Evolutionary conservation across 2,888 invertebrate species (phyloP).

Genomic region (Protophormia terraenovae): DNA sequence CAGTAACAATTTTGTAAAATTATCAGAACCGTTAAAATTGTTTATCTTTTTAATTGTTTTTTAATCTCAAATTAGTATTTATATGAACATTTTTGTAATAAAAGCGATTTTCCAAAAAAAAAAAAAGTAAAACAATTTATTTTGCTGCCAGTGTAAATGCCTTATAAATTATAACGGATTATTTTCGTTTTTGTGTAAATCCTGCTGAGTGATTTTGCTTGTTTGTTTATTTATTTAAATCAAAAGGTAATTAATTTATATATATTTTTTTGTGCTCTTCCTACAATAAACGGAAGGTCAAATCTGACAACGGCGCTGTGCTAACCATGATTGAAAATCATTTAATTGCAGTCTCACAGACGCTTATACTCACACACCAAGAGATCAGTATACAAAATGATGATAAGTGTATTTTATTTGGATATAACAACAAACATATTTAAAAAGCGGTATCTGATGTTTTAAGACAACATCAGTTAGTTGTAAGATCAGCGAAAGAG

Average conservation of each 20-base stretch:
- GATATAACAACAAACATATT: background rate
- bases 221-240: background rate
- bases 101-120: too few relatives aligned
- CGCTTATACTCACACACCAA: background rate
- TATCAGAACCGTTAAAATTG: too few relatives aligned
- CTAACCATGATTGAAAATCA: constrained; percentile 22
- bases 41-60: too few relatives aligned
- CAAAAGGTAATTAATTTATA: background rate
- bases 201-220: background rate
- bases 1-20: too few relatives aligned
- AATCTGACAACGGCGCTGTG: constrained; percentile 44
- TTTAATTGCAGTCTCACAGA: background rate
- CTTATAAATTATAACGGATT: background rate
- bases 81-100: too few relatives aligned
- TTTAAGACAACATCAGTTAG: constrained; percentile 52
- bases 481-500: constrained; percentile 20
- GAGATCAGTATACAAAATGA: background rate
- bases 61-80: too few relatives aligned
- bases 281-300: constrained; percentile 43
- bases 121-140: too few relatives aligned
- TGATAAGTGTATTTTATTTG: background rate
- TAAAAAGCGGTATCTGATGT: constrained; percentile 32
- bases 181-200: background rate
- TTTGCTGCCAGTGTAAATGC: background rate
- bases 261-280: too few relatives aligned